Base-by-base conservation (phyloP, 2,888 invertebrate genomes). In the Lasioglossum vierecki region DNA sequence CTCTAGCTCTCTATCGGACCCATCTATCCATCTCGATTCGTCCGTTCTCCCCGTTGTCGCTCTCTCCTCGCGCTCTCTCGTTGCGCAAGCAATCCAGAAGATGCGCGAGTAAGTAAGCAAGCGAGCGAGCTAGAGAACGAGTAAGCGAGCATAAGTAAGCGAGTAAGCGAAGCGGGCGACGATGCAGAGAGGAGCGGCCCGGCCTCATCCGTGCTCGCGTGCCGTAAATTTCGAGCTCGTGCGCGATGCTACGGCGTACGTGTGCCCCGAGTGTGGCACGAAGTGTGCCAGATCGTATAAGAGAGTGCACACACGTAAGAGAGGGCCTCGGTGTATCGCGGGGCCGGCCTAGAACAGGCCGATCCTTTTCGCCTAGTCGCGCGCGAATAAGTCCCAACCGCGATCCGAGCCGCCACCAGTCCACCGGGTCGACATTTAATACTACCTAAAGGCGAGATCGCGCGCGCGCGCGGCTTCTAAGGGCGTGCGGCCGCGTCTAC, bases 181-280 rank as follows among this genome's bases (percentile, higher is more conserved):
- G 88, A 83, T 85, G 83, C 81, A 46, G 82, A 76, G 63, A 91
- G 89, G 90, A 90, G 90, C 87, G 88, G 90, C 44, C 84, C 83
- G 89, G 87, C 85, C 89, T 80, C 82, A 89, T 89, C 90, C 87
- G 87, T 88, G 93, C 93, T 95, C 95, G 94, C 95, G 95, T 95
- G 95, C 95, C 95, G 94, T 94, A 94, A 95, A 95, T 94, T 94
- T 94, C 91, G 94, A 94, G 93, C 94, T 94, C 94, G 94, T 94
- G 95, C 94, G 92, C 93, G 93, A 91, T 92, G 89, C 92, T 92
- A 91, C 92, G 92, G 93, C 93, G 92, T 94, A 94, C 93, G 93
- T 93, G 94, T 93, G 93, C 93, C 92, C 91, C 94, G 92, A 93
- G 94, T 94, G 93, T 93, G 90, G 94, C 94, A 94, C 93, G 93